Evolutionary conservation across 2,888 invertebrate genomes (phyloP).

Genomic region (Apotomis turbidana): DNA sequence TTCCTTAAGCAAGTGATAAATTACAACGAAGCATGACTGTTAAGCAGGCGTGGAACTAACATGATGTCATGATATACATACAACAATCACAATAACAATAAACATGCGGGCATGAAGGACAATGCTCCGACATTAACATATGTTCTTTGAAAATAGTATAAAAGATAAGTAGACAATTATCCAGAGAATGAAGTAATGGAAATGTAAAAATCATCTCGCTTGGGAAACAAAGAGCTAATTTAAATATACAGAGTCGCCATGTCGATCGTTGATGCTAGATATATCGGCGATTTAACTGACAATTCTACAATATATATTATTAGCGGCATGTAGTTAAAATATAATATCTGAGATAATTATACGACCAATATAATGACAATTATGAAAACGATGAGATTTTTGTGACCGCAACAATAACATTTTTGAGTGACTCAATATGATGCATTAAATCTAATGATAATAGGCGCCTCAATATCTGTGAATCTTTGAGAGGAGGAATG

Average conservation of each 20-base stretch:
- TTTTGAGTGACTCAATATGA: conserved; percentile 29
- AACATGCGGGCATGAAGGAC: conserved; percentile 18
- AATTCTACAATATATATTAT: background rate
- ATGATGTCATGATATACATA: conserved; percentile 38
- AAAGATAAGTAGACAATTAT: conserved; percentile 24
- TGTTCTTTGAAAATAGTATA: conserved; percentile 27
- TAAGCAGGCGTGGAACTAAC: conserved; percentile 1
- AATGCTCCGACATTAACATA: conserved; percentile 31
- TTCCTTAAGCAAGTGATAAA: conserved; percentile 23
- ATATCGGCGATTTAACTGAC: conserved; percentile 2
- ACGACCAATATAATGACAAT: background rate
- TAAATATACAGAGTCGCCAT: conserved; percentile 5
- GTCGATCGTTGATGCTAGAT: conserved; percentile 3
- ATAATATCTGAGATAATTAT: background rate
- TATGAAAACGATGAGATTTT: background rate
- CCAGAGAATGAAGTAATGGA: conserved; percentile 25
- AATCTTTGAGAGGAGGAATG: conserved; percentile 49
- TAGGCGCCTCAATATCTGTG: conserved; percentile 28
- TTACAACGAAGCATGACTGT: conserved; percentile 18
- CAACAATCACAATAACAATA: conserved; percentile 37
- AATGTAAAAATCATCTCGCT: conserved; percentile 18
- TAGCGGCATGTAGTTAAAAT: background rate
- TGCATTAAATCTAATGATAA: conserved; percentile 33
- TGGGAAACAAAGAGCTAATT: conserved; percentile 15
- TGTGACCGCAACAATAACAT: background rate